phyloP scores from a whole-genome alignment of 2,113 vertebrate genomes.

The Corvus moneduloides region DNA sequence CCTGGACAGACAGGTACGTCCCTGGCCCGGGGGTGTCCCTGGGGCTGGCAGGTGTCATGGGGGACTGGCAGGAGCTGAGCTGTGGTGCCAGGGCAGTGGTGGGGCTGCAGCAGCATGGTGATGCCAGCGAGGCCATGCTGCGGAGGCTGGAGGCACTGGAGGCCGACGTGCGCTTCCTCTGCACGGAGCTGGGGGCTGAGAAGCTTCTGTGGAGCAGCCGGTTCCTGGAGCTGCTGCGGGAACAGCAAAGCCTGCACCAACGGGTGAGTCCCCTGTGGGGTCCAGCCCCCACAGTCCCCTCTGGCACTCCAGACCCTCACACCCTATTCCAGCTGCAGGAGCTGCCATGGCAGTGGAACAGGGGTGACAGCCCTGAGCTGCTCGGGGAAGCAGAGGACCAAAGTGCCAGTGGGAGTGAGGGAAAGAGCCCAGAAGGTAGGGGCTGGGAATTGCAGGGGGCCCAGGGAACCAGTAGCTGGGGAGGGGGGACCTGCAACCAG shows the following conservation, averaged over 20 bases:
- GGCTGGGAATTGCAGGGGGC: not conserved
- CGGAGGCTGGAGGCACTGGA: conserved; percentile 75
- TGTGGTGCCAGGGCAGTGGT: not conserved
- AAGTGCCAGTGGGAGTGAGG: not conserved
- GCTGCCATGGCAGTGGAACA: not conserved
- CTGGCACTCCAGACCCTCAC: not conserved
- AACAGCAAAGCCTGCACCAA: conserved; percentile 72
- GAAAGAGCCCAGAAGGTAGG: not conserved
- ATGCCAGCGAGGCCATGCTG: conserved; percentile 43
- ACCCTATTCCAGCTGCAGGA: not conserved
- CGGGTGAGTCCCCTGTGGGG: conserved; percentile 22
- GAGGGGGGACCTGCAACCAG: not conserved
- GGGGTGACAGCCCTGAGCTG: not conserved
- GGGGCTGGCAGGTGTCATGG: accelerated
- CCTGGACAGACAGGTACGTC: not conserved
- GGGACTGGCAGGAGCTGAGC: not conserved
- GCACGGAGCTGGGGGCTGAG: conserved; percentile 75
- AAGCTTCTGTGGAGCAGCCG: conserved; percentile 79
- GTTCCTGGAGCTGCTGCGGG: conserved; percentile 77
- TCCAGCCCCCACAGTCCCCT: not conserved
- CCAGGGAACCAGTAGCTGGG: not conserved
- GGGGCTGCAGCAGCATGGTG: conserved; percentile 11
- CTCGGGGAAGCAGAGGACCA: not conserved
- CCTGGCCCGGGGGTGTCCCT: accelerated
- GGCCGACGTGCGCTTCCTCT: conserved; percentile 74